Evolutionary conservation across 2,113 vertebrate species (phyloP).

Genomic region (Cynopterus brachyotis): DNA sequence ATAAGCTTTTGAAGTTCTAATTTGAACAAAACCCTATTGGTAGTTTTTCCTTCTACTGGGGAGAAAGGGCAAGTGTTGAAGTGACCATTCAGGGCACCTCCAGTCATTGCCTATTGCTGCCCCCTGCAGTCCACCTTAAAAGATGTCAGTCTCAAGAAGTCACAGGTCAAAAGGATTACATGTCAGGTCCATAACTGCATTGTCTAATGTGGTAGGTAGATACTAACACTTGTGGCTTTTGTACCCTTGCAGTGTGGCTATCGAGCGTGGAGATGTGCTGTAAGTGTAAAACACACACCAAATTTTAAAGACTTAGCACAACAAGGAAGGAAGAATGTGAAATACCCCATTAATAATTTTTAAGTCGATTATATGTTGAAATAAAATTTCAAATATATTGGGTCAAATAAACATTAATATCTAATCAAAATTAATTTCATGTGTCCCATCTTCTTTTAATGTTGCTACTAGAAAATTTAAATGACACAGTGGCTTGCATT

Average conservation of each 20-base stretch:
- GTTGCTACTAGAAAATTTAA: neutral
- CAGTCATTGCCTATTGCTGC: neutral
- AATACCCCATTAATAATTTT: neutral
- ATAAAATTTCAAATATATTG: neutral
- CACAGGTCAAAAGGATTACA: neutral
- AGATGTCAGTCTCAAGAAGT: neutral
- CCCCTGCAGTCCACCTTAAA: neutral
- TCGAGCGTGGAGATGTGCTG: neutral
- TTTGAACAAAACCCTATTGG: neutral
- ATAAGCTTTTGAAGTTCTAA: neutral
- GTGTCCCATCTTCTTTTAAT: neutral
- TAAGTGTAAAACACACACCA: neutral
- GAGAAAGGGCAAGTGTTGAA: neutral
- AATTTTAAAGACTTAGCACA: neutral
- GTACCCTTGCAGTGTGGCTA: neutral
- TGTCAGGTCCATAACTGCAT: accelerated
- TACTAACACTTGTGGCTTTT: accelerated
- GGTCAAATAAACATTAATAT: neutral
- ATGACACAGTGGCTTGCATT: neutral
- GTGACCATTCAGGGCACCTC: neutral
- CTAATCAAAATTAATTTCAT: neutral
- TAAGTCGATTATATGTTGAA: neutral
- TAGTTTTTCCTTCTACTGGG: neutral
- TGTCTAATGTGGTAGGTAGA: neutral
- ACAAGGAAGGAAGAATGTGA: neutral